phyloP scores from a whole-genome alignment of 2,113 vertebrate genomes.

The Siphamia tubifer region DNA sequence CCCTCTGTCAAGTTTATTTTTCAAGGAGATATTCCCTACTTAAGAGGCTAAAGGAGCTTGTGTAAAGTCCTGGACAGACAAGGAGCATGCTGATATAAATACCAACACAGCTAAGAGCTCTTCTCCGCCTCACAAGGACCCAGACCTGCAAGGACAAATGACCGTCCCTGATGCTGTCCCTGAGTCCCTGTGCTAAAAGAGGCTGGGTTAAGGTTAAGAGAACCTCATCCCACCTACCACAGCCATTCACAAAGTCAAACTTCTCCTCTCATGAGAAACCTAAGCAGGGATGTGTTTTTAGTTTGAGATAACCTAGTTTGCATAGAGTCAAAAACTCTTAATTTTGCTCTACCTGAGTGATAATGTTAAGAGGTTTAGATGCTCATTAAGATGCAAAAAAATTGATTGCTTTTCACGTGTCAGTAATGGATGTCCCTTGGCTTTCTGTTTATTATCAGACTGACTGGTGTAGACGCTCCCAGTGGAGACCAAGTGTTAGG shows the following conservation, averaged over 20 bases:
- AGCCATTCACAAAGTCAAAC: slow-evolving; percentile 60
- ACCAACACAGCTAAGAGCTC: slow-evolving; percentile 64
- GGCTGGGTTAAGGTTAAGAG: slow-evolving; percentile 68
- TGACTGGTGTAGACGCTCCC: slow-evolving; percentile 49
- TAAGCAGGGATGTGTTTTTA: slow-evolving; percentile 18
- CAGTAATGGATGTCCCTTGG: slow-evolving; percentile 47
- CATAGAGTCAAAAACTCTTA: background rate
- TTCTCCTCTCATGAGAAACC: slow-evolving; percentile 35
- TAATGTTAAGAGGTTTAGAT: background rate
- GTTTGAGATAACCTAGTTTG: slow-evolving; percentile 49
- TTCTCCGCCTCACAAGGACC: slow-evolving; percentile 61
- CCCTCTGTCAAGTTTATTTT: slow-evolving; percentile 62
- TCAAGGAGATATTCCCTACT: slow-evolving; percentile 65
- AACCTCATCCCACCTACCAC: slow-evolving; percentile 36
- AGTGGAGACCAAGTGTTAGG: slow-evolving; percentile 66
- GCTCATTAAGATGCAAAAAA: slow-evolving; percentile 16
- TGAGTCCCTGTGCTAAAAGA: slow-evolving; percentile 59
- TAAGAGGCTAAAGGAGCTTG: slow-evolving; percentile 52
- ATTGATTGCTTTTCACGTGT: slow-evolving; percentile 53
- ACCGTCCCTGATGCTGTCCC: slow-evolving; percentile 59
- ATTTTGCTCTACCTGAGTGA: background rate
- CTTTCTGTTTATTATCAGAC: slow-evolving; percentile 49
- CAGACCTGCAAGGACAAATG: slow-evolving; percentile 70
- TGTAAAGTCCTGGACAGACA: slow-evolving; percentile 49
- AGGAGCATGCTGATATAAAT: slow-evolving; percentile 68